Evolutionary conservation across 35 echinoderm and acorn worm species (phyloP), one percentile per base, ranked within the genome.

Genomic region (Apostichopus californicus): DNA sequence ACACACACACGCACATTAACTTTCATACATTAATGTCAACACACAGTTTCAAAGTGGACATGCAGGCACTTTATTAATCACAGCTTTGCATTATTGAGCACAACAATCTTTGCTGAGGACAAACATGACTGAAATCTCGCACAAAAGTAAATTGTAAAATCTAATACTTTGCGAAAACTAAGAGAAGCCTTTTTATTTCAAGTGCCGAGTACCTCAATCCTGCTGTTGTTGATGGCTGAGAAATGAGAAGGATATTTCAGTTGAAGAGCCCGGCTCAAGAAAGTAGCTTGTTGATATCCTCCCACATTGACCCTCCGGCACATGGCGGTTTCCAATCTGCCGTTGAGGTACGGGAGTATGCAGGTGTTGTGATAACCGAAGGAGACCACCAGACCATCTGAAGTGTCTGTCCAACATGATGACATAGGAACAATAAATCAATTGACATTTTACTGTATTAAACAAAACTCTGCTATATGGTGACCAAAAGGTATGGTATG

Each of bases 241-340:
- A 95, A 93, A 87, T 99, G 97, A 1, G 87, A 93, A 6, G 95
- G 97, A 55, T 99, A 99, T 87, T 95, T 99, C 60, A 99, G 89
- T 78, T 99, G 97, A 34, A 99, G 92, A 11, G 95, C 25, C 23
- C 95, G 66, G 34, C 95, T 95, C 17, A 96, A 57, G 61, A 92
- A 94, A 8, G 79, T 72, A 2, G 92, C 89, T 21, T 86, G 72
- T 56, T 98, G 93, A 17, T 57, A 18, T 15, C 97, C 97, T 55
- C 97, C 97, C 0, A 98, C 71, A 78, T 96, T 98, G 63, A 98
- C 57, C 14, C 97, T 86, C 11, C 91, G 59, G 56, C 97, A 94
- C 52, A 93, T 82, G 21, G 91, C 57, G 34, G 91, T 17, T 79
- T 98, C 97, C 56, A 98, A 56, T 56, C 80, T 92, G 55, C 96